Conservation (phyloP, 1,140 invertebrate genomes). For the Medauroidea extradentata region DNA sequence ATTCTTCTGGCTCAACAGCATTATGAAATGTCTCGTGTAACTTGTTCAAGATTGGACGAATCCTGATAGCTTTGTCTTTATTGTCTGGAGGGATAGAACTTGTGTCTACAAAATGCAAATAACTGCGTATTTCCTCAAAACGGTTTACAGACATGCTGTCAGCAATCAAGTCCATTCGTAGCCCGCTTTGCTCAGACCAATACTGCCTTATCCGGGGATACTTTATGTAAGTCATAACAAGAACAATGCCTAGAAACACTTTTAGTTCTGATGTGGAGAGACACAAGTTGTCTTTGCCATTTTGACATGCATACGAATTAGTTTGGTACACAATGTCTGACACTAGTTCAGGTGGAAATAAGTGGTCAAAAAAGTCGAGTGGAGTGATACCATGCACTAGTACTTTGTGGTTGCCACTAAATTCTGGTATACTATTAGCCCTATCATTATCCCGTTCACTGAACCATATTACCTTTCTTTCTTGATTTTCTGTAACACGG, state of each 20-base stretch:
- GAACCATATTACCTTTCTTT: too few relatives aligned
- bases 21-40: conserved; percentile 25
- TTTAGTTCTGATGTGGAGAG: not conserved
- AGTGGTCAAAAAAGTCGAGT: not conserved
- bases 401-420: too few relatives aligned
- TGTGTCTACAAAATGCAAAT: conserved; percentile 18
- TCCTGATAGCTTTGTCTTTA: conserved; percentile 14
- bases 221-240: not conserved
- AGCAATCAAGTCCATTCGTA: conserved; percentile 9
- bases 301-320: not conserved
- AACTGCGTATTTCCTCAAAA: conserved; percentile 11
- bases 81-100: not conserved
- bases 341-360: not conserved
- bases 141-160: conserved; percentile 9
- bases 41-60: conserved; percentile 11
- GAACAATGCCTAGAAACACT: not conserved
- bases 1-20: conserved; percentile 31
- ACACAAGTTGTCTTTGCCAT: not conserved
- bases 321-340: not conserved
- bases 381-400: not conserved
- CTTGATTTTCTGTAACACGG: too few relatives aligned
- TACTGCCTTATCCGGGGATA: not conserved
- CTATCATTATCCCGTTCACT: too few relatives aligned
- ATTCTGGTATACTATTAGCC: too few relatives aligned
- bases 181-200: not conserved